Percentiles rank a stretch among this genome's conserved stretches.
Conservation (phyloP, 2,797 vertebrate genomes). For the Aythya fuligula region DNA sequence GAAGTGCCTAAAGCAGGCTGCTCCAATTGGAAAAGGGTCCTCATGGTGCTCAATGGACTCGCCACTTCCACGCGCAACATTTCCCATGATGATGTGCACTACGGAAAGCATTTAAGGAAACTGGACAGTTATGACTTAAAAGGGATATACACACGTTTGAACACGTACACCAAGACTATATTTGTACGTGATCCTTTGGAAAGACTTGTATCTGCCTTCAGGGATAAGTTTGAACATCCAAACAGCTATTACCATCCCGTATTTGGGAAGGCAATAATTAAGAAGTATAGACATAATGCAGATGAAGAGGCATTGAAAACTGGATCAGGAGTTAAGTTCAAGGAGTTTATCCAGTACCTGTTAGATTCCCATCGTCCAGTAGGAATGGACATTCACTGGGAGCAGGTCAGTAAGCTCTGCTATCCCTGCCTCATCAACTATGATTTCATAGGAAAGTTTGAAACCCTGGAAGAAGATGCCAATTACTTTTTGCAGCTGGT, state of each 20-base stretch:
- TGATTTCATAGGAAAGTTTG: slow-evolving; percentile 83
- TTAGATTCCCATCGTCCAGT: slow-evolving; percentile 79
- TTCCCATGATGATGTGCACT: slow-evolving; percentile 81
- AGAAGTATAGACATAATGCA: slow-evolving; percentile 79
- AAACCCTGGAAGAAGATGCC: slow-evolving; percentile 81
- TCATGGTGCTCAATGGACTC: slow-evolving; percentile 80
- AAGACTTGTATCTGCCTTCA: slow-evolving; percentile 83
- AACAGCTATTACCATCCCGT: slow-evolving; percentile 83
- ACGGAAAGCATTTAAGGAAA: slow-evolving; percentile 78
- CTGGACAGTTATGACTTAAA: slow-evolving; percentile 79
- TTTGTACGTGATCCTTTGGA: slow-evolving; percentile 85
- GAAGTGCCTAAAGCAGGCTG: slow-evolving; percentile 84
- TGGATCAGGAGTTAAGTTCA: slow-evolving; percentile 82
- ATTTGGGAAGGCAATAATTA: slow-evolving; percentile 83
- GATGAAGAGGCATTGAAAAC: slow-evolving; percentile 69
- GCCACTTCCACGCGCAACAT: slow-evolving; percentile 76
- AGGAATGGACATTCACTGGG: slow-evolving; percentile 87
- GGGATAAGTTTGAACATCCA: slow-evolving; percentile 84
- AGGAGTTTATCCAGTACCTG: slow-evolving; percentile 80
- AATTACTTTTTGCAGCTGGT: slow-evolving; percentile 80
- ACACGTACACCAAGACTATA: slow-evolving; percentile 78
- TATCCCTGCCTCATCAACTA: slow-evolving; percentile 81
- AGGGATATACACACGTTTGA: slow-evolving; percentile 75
- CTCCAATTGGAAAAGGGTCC: slow-evolving; percentile 83
- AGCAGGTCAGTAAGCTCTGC: slow-evolving; percentile 81